Evolutionary conservation across 2,888 invertebrate species (phyloP), one percentile per base, ranked within the genome.

Genomic region (Capitulum mitella): DNA sequence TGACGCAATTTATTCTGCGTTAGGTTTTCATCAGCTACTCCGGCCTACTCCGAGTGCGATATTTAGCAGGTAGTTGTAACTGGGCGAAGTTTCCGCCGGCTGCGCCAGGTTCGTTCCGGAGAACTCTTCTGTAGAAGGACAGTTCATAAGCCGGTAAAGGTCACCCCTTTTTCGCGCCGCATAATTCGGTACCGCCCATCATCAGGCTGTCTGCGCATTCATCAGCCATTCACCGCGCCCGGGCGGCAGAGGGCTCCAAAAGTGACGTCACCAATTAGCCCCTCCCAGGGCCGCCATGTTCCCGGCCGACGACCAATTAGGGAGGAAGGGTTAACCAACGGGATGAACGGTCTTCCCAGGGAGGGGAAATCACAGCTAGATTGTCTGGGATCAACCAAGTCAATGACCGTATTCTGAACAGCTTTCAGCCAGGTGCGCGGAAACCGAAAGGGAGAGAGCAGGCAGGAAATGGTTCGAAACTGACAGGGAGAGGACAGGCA

Each of bases 201-300:
- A 58, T 58, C 6, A 26, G 58, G n/a, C 29, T 12, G 3, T 34
- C 0, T 10, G 32, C 61, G 34, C 32, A 14, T 32, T 19, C 32
- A 61, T 61, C 34, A 61, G 61, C 61, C n/a, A 32, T 34, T 34
- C n/a, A n/a, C n/a, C n/a, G n/a, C n/a, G 29, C 29, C 8, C 29
- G 29, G 58, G 58, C 29, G 12, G 58, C 29, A 8, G 29, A n/a
- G 29, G 10, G 58, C 58, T 8, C 29, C 58, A 19, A 12, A 1
- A 12, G 29, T 19, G 32, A 61, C 61, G 61, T 34, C 61, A 61
- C 34, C 2, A 6, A 58, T 61, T 61, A 3, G 61, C 61, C 34
- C 61, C 61, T 29, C 61, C 61, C 61, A 16, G 61, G 29, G 61
- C 32, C 61, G 61, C 61, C 61, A 61, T 61, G 34, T 34, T 61